Evolutionary conservation across 2,888 invertebrate genomes (phyloP).

Genomic region (Trichopria drosophilae): DNA sequence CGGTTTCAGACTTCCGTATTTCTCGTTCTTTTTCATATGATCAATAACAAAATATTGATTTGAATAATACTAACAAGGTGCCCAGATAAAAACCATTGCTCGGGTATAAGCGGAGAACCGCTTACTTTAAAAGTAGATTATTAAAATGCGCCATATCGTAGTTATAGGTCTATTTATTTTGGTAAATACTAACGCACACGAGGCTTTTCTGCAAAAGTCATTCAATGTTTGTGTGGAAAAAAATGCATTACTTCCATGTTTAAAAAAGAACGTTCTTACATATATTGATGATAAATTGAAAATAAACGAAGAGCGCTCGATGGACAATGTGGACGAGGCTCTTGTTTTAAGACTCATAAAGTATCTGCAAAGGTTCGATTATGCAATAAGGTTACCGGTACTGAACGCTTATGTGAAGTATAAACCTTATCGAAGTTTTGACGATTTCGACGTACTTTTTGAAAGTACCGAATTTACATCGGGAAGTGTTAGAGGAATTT

Average conservation of each 20-base stretch:
- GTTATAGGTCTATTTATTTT: conserved; percentile 60
- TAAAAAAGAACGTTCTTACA: conserved; percentile 76
- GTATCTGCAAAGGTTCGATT: conserved; percentile 74
- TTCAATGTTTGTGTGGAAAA: conserved; percentile 73
- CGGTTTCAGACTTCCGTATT: conserved; percentile 51
- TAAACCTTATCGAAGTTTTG: conserved; percentile 53
- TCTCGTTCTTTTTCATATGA: too few species aligned
- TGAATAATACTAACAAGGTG: too few species aligned
- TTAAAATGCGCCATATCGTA: conserved; percentile 42
- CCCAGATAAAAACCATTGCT: too few species aligned
- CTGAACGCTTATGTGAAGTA: conserved; percentile 51
- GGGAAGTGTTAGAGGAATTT: conserved; percentile 67
- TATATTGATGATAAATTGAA: conserved; percentile 72
- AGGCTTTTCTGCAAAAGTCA: conserved; percentile 49
- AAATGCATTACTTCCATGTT: conserved; percentile 70
- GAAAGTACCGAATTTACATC: conserved; percentile 47
- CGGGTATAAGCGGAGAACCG: too few species aligned
- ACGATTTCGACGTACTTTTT: conserved; percentile 58
- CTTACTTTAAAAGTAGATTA: not conserved
- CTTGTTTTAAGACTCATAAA: conserved; percentile 73
- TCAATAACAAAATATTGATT: too few species aligned
- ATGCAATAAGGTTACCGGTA: conserved; percentile 70
- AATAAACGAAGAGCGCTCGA: conserved; percentile 48
- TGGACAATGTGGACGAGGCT: conserved; percentile 65
- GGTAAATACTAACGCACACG: conserved; percentile 64